Conservation (phyloP, 2,797 vertebrate species). For the Mormyrops boulengeri region DNA sequence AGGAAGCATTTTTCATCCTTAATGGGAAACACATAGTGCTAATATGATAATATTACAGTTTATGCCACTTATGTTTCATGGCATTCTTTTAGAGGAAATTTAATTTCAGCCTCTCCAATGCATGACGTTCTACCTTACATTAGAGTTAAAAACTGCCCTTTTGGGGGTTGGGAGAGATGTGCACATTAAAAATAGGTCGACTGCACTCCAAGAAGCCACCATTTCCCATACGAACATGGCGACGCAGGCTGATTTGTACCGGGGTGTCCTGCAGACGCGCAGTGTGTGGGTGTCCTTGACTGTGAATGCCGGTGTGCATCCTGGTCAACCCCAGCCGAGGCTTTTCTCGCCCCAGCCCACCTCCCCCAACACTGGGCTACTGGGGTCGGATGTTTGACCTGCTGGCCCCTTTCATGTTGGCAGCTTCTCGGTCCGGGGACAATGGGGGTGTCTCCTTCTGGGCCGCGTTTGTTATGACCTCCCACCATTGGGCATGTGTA, state of each 20-base stretch:
- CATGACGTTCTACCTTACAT: not conserved
- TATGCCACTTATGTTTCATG: not conserved
- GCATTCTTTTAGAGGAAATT: not conserved
- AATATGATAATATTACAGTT: not conserved
- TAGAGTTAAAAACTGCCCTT: not conserved
- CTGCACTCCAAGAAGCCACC: not conserved
- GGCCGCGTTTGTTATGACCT: not conserved
- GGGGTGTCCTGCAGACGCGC: not conserved
- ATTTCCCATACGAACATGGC: not conserved
- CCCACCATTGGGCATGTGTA: not conserved
- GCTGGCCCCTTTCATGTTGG: not conserved
- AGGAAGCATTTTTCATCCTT: constrained; percentile 3
- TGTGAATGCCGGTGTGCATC: not conserved
- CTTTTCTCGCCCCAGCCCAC: not conserved
- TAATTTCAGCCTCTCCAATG: not conserved
- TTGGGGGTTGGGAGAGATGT: not conserved
- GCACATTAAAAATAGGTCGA: not conserved
- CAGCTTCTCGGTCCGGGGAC: not conserved
- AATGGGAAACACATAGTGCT: constrained; percentile 1
- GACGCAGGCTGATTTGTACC: not conserved
- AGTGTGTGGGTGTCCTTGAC: constrained; percentile 16
- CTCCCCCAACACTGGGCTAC: not conserved
- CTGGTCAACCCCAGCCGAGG: not conserved
- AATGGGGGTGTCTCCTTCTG: constrained; percentile 6
- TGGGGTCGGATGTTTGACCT: constrained; percentile 16